Conservation (phyloP, 2,113 vertebrate genomes). For the Callipepla californica region DNA sequence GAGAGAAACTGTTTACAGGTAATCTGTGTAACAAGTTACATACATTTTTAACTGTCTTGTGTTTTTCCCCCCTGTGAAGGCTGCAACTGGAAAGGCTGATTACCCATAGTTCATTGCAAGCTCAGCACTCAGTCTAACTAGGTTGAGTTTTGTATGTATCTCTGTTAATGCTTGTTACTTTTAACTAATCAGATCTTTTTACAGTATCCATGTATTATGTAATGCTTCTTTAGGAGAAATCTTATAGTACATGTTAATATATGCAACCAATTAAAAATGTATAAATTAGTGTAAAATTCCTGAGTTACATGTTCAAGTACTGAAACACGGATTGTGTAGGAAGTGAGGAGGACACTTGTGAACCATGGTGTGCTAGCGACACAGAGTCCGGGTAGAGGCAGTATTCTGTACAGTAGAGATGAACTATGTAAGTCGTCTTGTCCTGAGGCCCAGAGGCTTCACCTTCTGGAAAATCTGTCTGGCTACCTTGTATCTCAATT, state of each 20-base stretch:
- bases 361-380: conserved; percentile 57
- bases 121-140: conserved; percentile 78
- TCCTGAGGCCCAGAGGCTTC: conserved; percentile 73
- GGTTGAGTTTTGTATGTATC: conserved; percentile 87
- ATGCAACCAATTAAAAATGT: conserved; percentile 89
- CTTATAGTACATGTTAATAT: conserved; percentile 90
- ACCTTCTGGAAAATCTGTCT: conserved; percentile 71
- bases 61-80: conserved; percentile 76
- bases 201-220: conserved; percentile 91
- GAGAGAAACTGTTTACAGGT: conserved; percentile 84
- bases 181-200: conserved; percentile 94
- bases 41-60: conserved; percentile 81
- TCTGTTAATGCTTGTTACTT: conserved; percentile 92
- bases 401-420: conserved; percentile 80
- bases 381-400: conserved; percentile 74
- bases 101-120: conserved; percentile 79
- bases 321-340: conserved; percentile 78
- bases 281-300: conserved; percentile 87
- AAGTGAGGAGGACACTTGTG: conserved; percentile 75
- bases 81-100: conserved; percentile 81
- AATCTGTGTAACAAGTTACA: conserved; percentile 81
- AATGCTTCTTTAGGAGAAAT: conserved; percentile 87
- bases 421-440: conserved; percentile 71
- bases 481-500: conserved; percentile 76
- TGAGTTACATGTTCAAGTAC: conserved; percentile 81